Base-by-base conservation (phyloP, 1,140 invertebrate species). In the Conopomorpha cramerella region DNA sequence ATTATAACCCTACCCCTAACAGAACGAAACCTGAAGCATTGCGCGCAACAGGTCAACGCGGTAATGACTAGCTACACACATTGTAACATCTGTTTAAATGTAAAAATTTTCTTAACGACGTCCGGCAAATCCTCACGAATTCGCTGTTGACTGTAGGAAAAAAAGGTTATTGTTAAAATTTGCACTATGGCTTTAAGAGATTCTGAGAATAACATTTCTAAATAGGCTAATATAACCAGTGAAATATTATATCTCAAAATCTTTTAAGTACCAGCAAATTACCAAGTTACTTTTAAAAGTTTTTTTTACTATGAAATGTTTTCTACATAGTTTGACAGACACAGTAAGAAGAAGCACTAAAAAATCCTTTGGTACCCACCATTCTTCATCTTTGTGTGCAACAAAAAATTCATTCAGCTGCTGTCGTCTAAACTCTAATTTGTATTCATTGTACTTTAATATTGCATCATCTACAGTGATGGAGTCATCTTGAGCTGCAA, bases 351-450 rank as follows among this genome's bases (percentile, higher is more conserved):
- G 13, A 8, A 8, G 23, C 28, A 17, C 10, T 16, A 36, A 36
- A 28, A 27, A 14, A n/a, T 74, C 87, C 84, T 84, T n/a, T n/a
- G n/a, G n/a, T n/a, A n/a, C n/a, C n/a, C n/a, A 99, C 98, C 98
- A 99, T 89, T 99, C 97, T 76, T 99, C 97, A 64, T 99, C 96
- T 79, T 99, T 99, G 80, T 99, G 98, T 34, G 67, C 67, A 55
- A 98, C 89, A 81, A 99, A 99, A 81, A 99, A 99, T 73, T 99
- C 96, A 74, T 96, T 96, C 13, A 99, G 84, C 64, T 99, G 96
- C 67, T 97, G 93, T 34, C 93, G 83, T 58, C 91, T 89, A 63
- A 98, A 99, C 55, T 99, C 96, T 51, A 93, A 78, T 77, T 99
- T 99, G 77, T 99, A 99, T 51, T 99, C 96, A 71, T 96, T 96